Evolutionary conservation across 2,113 vertebrate genomes (phyloP).

Genomic region (Perognathus longimembris): DNA sequence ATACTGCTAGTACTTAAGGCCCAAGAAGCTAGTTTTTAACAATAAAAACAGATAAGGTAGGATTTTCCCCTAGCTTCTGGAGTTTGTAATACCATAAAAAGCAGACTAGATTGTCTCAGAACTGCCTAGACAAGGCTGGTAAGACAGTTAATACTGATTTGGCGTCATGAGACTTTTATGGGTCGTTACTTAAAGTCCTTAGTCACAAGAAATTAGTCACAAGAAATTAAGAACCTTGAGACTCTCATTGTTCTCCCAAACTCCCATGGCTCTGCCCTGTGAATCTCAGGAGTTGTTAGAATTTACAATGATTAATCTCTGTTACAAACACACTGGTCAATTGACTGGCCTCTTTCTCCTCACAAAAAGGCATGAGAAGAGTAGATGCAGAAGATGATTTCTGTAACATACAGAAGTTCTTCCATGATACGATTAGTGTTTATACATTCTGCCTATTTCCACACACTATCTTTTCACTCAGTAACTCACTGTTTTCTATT

Average conservation of each 20-base stretch:
- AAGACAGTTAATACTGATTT: neutral
- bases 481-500: too few species aligned
- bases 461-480: neutral
- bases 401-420: accelerated
- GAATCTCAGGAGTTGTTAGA: neutral
- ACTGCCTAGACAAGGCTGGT: neutral
- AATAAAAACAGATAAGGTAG: neutral
- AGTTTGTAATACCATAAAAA: neutral
- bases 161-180: neutral
- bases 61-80: neutral
- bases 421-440: neutral
- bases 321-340: neutral
- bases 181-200: neutral
- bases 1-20: neutral
- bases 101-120: neutral
- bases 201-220: neutral
- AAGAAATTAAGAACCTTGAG: neutral
- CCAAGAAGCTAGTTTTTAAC: neutral
- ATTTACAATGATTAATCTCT: neutral
- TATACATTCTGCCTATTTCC: neutral
- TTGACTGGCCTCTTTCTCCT: neutral
- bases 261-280: too few species aligned
- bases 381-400: neutral
- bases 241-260: too few species aligned
- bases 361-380: too few species aligned